Conservation (phyloP, 1,140 invertebrate species). For the Pseudobourletiella spinata region DNA sequence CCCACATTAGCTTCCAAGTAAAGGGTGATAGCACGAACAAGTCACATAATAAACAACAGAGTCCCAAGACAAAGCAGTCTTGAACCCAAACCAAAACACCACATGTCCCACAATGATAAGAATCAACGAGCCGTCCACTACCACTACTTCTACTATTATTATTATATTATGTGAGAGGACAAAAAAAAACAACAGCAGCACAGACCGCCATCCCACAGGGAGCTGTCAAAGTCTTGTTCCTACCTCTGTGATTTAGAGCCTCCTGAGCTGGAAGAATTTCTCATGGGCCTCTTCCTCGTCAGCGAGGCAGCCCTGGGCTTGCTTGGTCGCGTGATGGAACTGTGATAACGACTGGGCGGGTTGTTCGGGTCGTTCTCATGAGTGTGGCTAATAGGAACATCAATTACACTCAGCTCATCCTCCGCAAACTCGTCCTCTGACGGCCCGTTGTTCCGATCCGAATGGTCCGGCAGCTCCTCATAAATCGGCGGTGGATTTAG, state of each 20-base stretch:
- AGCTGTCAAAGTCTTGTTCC: too few species aligned
- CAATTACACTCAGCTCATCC: conserved; percentile 35
- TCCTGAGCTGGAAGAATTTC: conserved; percentile 12
- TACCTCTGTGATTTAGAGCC: conserved; percentile 33
- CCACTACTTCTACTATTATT: too few species aligned
- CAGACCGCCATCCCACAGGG: too few species aligned
- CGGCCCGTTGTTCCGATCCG: conserved; percentile 34
- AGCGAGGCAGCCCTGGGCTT: conserved; percentile 30
- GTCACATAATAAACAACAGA: too few species aligned
- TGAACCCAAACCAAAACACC: too few species aligned
- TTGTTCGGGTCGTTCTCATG: conserved; percentile 15
- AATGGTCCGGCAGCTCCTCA: conserved; percentile 35
- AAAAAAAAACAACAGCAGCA: too few species aligned
- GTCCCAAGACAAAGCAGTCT: too few species aligned
- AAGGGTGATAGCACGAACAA: too few species aligned
- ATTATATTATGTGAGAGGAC: too few species aligned
- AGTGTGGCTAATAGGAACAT: conserved; percentile 28
- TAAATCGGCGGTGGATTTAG: conserved; percentile 36
- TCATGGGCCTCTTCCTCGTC: conserved; percentile 23
- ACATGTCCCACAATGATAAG: too few species aligned
- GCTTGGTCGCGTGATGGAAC: conserved; percentile 9
- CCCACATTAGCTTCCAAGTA: too few species aligned
- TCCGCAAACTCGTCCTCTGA: conserved; percentile 36
- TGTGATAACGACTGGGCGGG: conserved; percentile 26
- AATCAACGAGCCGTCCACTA: too few species aligned